These are phyloP conservation scores for Sprattus sprattus DNA, from an alignment of 2,113 vertebrate genomes.

Conservation along the genomic window DNA sequence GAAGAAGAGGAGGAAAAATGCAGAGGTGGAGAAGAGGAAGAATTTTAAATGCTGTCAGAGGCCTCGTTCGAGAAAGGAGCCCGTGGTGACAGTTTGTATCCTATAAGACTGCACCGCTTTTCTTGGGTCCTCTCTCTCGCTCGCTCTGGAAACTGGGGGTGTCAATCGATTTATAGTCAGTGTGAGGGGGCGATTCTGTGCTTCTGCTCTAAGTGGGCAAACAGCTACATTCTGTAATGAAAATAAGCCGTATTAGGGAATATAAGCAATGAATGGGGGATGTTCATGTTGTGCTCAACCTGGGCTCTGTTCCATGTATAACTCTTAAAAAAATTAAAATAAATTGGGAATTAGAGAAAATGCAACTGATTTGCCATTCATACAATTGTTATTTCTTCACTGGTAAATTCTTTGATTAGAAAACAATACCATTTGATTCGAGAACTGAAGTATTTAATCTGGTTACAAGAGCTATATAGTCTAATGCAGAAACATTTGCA, in stretches of 20 bases:
- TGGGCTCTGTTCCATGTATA: not conserved
- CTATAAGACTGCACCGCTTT: slow-evolving; percentile 43
- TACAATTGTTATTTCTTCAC: not conserved
- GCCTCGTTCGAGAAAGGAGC: slow-evolving; percentile 26
- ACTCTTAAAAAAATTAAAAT: not conserved
- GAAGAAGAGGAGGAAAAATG: slow-evolving; percentile 28
- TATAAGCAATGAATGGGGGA: not conserved
- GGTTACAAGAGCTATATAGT: not conserved
- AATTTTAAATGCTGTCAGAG: slow-evolving; percentile 45
- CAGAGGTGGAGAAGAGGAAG: slow-evolving; percentile 7
- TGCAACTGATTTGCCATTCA: not conserved
- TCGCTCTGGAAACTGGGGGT: slow-evolving; percentile 29
- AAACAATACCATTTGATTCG: not conserved
- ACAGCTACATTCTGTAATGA: not conserved
- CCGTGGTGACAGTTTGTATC: slow-evolving; percentile 38
- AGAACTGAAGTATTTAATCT: not conserved
- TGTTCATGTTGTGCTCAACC: not conserved
- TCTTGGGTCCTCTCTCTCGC: slow-evolving; percentile 37
- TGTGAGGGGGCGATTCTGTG: not conserved
- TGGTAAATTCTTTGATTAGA: not conserved
- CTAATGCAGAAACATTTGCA: not conserved
- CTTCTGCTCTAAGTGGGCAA: not conserved
- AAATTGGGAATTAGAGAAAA: not conserved
- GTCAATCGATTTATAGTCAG: slow-evolving; percentile 22
- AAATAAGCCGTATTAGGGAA: not conserved